Conservation (phyloP, 2,797 vertebrate species). For the Galagoides demidoff region DNA sequence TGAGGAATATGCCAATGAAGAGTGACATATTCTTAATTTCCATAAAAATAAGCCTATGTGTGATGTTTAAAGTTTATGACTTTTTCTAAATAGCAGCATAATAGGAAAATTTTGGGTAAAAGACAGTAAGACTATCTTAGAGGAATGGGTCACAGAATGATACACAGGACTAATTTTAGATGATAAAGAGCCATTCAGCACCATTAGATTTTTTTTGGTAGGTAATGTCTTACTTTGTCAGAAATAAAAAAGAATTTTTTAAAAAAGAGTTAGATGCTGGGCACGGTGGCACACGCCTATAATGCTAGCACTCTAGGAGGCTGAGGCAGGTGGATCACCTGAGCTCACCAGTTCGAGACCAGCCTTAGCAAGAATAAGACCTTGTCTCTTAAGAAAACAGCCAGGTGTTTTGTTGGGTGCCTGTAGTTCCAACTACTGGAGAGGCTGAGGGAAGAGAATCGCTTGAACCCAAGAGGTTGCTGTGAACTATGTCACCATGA, state of each 20-base stretch:
- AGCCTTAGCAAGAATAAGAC: too few species aligned
- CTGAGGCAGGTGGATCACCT: too few species aligned
- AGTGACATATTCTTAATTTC: background rate
- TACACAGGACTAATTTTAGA: background rate
- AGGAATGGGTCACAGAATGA: background rate
- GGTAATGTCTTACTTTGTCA: background rate
- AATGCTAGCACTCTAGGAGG: too few species aligned
- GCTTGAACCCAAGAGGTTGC: too few species aligned
- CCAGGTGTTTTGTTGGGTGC: too few species aligned
- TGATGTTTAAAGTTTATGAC: background rate
- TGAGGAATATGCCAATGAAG: background rate
- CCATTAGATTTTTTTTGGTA: background rate
- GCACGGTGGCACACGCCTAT: too few species aligned
- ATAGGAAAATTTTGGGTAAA: background rate
- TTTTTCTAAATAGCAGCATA: background rate
- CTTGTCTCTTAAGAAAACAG: too few species aligned
- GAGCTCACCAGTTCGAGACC: too few species aligned
- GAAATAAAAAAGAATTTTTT: background rate
- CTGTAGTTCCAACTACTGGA: too few species aligned
- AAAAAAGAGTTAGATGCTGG: background rate
- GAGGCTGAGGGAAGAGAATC: too few species aligned
- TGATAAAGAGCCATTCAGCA: background rate
- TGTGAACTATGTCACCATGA: too few species aligned
- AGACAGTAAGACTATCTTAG: background rate
- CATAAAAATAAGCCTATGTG: slow-evolving; percentile 8